Evolutionary conservation across 2,113 vertebrate genomes (phyloP).

Genomic region (Trematomus loennbergii): DNA sequence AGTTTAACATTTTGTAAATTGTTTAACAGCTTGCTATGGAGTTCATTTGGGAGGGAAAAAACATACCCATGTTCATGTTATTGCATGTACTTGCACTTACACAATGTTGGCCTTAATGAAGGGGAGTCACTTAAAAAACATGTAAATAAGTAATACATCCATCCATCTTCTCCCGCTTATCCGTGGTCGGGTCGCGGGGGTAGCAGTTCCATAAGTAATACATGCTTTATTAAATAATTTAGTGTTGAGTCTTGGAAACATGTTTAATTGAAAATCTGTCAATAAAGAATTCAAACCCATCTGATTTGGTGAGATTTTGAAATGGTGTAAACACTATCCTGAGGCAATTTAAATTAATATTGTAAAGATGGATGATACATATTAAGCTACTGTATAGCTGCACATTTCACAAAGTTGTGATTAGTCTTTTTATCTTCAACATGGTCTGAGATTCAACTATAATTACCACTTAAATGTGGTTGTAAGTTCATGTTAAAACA

Average conservation of each 20-base stretch:
- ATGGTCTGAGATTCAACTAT: not conserved
- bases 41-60: conserved; percentile 7
- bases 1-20: conserved; percentile 26
- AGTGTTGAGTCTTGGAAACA: not conserved
- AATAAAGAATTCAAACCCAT: not conserved
- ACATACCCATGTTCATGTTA: not conserved
- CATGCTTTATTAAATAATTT: not conserved
- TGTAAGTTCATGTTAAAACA: not conserved
- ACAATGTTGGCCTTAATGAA: conserved; percentile 2
- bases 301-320: not conserved
- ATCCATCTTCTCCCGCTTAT: no score
- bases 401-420: not conserved
- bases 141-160: conserved; percentile 22
- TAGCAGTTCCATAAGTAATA: no score
- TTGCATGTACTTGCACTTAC: not conserved
- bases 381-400: not conserved
- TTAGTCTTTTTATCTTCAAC: not conserved
- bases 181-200: no score
- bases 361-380: not conserved
- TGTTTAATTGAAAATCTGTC: not conserved
- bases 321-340: not conserved
- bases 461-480: not conserved
- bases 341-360: not conserved
- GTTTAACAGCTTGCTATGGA: conserved; percentile 7
- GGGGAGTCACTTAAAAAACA: not conserved